These are phyloP conservation scores for Phrynocephalus guinanensis DNA, from an alignment of 2,797 vertebrate genomes.

Conservation along the genomic window DNA sequence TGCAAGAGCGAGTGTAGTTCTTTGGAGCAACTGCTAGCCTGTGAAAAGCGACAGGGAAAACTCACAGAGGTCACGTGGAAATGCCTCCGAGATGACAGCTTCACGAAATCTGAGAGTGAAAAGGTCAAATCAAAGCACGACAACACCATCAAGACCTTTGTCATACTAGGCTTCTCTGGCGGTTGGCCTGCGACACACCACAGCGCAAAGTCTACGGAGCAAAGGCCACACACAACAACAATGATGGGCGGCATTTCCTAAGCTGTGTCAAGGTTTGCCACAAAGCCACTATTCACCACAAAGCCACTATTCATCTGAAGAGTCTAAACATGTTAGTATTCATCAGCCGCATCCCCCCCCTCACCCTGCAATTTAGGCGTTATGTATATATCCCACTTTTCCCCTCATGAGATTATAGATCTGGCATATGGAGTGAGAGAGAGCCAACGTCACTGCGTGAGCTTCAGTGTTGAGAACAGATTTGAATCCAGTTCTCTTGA, in stretches of 20 bases:
- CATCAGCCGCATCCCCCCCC: not conserved
- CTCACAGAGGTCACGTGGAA: not conserved
- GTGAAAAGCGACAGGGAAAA: not conserved
- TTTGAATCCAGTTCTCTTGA: too few species aligned
- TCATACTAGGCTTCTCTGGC: not conserved
- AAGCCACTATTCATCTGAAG: not conserved
- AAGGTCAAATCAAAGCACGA: not conserved
- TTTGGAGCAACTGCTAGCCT: not conserved
- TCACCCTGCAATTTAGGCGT: too few species aligned
- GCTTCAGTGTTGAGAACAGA: too few species aligned
- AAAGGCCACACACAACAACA: not conserved
- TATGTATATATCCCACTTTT: too few species aligned
- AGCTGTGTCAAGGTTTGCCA: not conserved
- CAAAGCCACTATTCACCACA: not conserved
- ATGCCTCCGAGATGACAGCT: not conserved
- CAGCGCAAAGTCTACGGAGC: not conserved
- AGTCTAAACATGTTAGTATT: not conserved
- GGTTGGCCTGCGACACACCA: not conserved
- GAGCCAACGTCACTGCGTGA: too few species aligned
- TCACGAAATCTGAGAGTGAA: not conserved
- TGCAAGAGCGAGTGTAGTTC: not conserved
- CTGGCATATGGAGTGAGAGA: too few species aligned
- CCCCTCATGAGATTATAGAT: too few species aligned
- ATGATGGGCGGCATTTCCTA: not conserved
- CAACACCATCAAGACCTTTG: not conserved